These are phyloP conservation scores for Dorcus parallelipipedus DNA, from an alignment of 2,888 invertebrate genomes.

Conservation along the genomic window DNA sequence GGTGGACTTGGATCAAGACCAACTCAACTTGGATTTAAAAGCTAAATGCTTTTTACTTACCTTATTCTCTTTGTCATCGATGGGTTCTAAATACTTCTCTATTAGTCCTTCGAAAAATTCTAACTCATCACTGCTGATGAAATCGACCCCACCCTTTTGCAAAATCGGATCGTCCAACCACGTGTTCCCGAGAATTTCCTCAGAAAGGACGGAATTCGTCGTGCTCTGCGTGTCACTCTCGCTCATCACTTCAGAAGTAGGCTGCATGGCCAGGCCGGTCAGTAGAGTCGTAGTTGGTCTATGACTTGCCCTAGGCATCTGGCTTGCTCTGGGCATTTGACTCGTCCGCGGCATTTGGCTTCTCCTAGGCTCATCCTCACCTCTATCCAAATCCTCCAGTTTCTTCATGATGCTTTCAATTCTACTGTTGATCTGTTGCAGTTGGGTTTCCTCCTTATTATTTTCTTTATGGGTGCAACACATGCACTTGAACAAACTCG, in stretches of 20 bases:
- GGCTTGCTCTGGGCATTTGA: neutral
- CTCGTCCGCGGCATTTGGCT: neutral
- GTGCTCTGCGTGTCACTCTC: neutral
- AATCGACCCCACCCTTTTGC: conserved; percentile 62
- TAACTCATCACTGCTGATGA: conserved; percentile 63
- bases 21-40: too few species aligned
- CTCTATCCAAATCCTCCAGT: conserved; percentile 9
- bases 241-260: conserved; percentile 45
- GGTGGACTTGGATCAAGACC: too few species aligned
- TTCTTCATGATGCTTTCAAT: conserved; percentile 30
- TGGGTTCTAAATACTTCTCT: conserved; percentile 69
- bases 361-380: neutral
- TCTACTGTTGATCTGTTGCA: conserved; percentile 31
- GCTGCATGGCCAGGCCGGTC: neutral
- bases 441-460: conserved; percentile 43
- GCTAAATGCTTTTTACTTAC: conserved; percentile 34
- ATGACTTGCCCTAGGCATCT: neutral
- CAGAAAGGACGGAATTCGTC: neutral
- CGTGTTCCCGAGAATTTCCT: conserved; percentile 27
- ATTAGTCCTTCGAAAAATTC: conserved; percentile 77
- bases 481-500: conserved; percentile 55
- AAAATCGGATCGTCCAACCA: conserved; percentile 72
- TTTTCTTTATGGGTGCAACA: conserved; percentile 50
- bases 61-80: conserved; percentile 63
- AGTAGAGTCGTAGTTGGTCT: neutral